These are phyloP conservation scores for Drymonia ruficornis DNA, from an alignment of 2,888 invertebrate species.

Conservation along the genomic window DNA sequence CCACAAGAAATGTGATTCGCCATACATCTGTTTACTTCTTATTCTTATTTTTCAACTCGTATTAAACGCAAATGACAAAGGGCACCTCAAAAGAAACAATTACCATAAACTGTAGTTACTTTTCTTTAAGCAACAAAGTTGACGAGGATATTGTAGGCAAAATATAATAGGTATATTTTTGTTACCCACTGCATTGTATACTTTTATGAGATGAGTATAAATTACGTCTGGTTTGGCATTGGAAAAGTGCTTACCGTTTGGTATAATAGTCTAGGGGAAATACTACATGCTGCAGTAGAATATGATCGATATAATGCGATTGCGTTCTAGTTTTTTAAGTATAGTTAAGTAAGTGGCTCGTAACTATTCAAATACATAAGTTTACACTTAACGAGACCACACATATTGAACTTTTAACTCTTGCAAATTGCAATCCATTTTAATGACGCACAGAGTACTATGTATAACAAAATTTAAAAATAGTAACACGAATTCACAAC, in stretches of 20 bases:
- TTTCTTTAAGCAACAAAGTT: neutral
- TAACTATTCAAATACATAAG: too few relatives aligned
- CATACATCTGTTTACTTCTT: conserved; percentile 51
- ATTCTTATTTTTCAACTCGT: conserved; percentile 29
- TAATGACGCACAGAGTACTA: too few relatives aligned
- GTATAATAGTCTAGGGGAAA: too few relatives aligned
- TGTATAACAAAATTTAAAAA: too few relatives aligned
- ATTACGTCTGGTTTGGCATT: conserved; percentile 1
- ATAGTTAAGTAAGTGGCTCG: too few relatives aligned
- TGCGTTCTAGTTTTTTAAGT: too few relatives aligned
- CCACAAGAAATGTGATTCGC: conserved; percentile 67
- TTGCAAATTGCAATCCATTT: too few relatives aligned
- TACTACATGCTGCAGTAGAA: too few relatives aligned
- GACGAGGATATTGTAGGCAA: neutral
- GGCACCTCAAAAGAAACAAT: conserved; percentile 13
- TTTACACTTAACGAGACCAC: neutral
- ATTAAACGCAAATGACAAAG: too few relatives aligned
- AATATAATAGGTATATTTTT: neutral
- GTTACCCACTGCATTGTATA: neutral
- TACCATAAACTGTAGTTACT: conserved; percentile 8
- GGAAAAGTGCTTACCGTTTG: too few relatives aligned
- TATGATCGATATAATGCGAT: too few relatives aligned
- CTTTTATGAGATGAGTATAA: neutral
- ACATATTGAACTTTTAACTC: neutral
- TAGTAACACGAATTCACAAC: neutral